Conservation (phyloP, 2,113 vertebrate species). For the Oxygymnocypris stewartii region DNA sequence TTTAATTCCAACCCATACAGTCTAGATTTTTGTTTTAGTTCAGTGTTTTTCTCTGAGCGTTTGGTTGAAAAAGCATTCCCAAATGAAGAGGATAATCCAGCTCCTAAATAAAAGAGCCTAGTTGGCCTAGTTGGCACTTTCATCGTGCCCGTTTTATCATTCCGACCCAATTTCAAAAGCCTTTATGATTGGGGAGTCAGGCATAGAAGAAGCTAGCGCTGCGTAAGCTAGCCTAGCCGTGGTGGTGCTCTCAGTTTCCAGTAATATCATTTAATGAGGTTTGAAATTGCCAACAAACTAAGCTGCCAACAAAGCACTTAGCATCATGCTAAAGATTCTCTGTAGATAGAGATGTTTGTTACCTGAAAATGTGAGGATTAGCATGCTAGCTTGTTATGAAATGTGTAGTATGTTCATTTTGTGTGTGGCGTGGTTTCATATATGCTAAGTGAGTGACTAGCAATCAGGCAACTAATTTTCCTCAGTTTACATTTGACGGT, state of each 20-base stretch:
- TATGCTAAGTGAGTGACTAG: not conserved
- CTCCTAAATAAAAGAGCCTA: not conserved
- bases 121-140: not conserved
- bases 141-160: not conserved
- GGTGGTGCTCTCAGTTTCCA: not conserved
- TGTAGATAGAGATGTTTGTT: conserved; percentile 17
- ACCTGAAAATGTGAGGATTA: not conserved
- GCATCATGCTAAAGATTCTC: conserved; percentile 1
- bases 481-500: not conserved
- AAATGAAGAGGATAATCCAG: conserved; percentile 5
- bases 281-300: not conserved
- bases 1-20: not conserved
- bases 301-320: not conserved
- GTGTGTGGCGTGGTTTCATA: not conserved
- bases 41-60: not conserved
- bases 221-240: not conserved
- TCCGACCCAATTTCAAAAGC: conserved; percentile 1
- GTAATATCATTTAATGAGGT: conserved; percentile 3
- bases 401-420: not conserved
- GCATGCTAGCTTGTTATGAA: not conserved
- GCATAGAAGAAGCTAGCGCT: not conserved
- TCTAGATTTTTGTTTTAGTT: not conserved
- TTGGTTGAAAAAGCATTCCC: not conserved
- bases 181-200: not conserved
- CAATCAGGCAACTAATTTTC: conserved; percentile 12